These are phyloP conservation scores for Mnemiopsis leidyi DNA, from an alignment of 37 sponge, comb jelly and placozoan species.

Conservation along the genomic window DNA sequence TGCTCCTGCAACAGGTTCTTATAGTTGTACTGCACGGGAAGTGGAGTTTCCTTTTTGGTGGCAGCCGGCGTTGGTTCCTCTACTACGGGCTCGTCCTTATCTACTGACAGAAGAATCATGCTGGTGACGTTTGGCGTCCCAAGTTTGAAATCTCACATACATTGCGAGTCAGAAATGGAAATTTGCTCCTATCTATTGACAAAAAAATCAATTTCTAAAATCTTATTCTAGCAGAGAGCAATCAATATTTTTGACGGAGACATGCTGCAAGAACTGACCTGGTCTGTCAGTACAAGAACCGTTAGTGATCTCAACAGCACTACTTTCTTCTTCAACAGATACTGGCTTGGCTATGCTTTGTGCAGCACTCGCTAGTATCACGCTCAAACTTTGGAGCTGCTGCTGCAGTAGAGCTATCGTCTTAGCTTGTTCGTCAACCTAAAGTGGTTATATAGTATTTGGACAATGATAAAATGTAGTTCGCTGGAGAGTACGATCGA, in stretches of 20 bases:
- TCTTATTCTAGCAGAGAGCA: too few relatives aligned
- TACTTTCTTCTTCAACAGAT: neutral
- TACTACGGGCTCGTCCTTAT: neutral
- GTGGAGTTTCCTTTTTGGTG: neutral
- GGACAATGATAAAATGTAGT: too few relatives aligned
- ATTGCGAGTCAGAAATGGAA: too few relatives aligned
- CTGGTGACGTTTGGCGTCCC: too few relatives aligned
- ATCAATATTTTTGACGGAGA: too few relatives aligned
- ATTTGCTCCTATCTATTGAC: too few relatives aligned
- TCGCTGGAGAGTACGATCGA: neutral
- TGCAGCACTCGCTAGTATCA: neutral
- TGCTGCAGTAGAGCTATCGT: neutral
- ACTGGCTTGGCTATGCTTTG: neutral
- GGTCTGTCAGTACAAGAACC: neutral
- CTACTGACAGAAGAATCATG: too few relatives aligned
- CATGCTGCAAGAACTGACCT: too few relatives aligned
- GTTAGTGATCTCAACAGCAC: neutral
- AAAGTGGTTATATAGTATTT: neutral
- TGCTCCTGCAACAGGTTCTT: constrained; percentile 65
- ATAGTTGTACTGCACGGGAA: constrained; percentile 33
- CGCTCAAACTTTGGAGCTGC: neutral
- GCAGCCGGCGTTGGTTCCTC: neutral
- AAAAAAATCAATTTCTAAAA: too few relatives aligned
- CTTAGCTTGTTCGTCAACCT: constrained; percentile 13
- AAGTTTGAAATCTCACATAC: too few relatives aligned